phyloP scores from a whole-genome alignment of 2,113 vertebrate species.

The Gymnogyps californianus region DNA sequence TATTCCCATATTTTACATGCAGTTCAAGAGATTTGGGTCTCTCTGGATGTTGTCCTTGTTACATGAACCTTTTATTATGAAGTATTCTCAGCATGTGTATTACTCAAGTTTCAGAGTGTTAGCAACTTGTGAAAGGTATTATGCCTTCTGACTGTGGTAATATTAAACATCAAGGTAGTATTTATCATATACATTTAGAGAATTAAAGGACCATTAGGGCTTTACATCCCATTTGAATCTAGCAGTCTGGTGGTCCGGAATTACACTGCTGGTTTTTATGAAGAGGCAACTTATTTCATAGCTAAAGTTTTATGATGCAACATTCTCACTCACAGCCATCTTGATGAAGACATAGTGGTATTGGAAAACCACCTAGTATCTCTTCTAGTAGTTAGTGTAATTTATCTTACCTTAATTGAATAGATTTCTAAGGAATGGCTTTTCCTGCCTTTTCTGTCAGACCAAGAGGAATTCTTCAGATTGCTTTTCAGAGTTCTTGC shows the following conservation, averaged over 20 bases:
- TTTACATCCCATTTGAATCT: background rate
- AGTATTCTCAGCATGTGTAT: background rate
- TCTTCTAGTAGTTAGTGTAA: background rate
- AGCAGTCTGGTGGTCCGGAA: background rate
- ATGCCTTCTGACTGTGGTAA: background rate
- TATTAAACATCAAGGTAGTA: background rate
- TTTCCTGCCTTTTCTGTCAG: background rate
- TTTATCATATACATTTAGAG: background rate
- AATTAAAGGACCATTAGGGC: background rate
- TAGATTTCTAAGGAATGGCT: background rate
- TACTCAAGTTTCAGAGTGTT: background rate
- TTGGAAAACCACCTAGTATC: background rate
- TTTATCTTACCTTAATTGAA: background rate
- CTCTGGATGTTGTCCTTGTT: background rate
- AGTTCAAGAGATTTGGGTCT: background rate
- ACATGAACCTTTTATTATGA: background rate
- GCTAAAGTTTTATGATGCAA: background rate
- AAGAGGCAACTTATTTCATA: background rate
- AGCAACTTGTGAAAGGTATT: background rate
- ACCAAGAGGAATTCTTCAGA: background rate
- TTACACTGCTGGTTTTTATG: background rate
- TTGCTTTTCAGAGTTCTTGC: background rate
- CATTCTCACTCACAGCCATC: rapidly evolving
- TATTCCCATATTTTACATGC: background rate
- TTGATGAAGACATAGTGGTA: background rate